Conservation (phyloP, 2,113 vertebrate genomes). For the Petrocephalus zakoni region DNA sequence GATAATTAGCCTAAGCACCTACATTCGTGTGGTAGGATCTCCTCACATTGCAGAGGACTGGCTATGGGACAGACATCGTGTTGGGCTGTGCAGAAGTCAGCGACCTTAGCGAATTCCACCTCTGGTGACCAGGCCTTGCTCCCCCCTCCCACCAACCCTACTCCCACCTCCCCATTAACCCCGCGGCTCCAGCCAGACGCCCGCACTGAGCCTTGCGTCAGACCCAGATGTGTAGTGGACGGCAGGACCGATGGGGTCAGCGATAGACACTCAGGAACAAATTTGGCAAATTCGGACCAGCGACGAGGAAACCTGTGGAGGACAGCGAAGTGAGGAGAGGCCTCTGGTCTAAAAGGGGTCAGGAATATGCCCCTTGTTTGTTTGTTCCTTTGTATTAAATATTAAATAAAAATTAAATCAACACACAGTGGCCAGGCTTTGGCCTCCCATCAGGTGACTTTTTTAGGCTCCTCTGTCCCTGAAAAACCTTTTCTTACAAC, state of each 20-base stretch:
- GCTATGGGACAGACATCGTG: neutral
- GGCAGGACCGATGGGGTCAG: slow-evolving; percentile 28
- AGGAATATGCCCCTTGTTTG: slow-evolving; percentile 17
- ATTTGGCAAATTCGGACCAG: slow-evolving; percentile 38
- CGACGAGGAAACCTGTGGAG: slow-evolving; percentile 13
- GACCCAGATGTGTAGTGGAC: slow-evolving; percentile 32
- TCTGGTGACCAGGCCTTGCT: neutral
- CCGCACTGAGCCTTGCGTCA: neutral
- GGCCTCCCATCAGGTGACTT: neutral
- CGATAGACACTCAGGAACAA: slow-evolving; percentile 34
- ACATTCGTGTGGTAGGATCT: neutral
- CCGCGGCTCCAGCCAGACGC: neutral
- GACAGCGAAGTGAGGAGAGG: neutral
- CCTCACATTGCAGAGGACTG: neutral
- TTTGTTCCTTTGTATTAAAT: neutral
- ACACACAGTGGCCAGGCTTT: neutral
- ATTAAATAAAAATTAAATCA: neutral
- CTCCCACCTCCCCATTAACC: neutral
- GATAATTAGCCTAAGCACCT: neutral
- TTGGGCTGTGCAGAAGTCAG: neutral
- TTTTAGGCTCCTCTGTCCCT: neutral
- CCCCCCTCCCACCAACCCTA: neutral
- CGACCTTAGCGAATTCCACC: neutral
- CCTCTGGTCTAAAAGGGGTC: slow-evolving; percentile 23
- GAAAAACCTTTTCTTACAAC: neutral